Evolutionary conservation across 2,113 vertebrate genomes (phyloP), one percentile per base, ranked within the genome.

Genomic region (Atrichornis clamosus): DNA sequence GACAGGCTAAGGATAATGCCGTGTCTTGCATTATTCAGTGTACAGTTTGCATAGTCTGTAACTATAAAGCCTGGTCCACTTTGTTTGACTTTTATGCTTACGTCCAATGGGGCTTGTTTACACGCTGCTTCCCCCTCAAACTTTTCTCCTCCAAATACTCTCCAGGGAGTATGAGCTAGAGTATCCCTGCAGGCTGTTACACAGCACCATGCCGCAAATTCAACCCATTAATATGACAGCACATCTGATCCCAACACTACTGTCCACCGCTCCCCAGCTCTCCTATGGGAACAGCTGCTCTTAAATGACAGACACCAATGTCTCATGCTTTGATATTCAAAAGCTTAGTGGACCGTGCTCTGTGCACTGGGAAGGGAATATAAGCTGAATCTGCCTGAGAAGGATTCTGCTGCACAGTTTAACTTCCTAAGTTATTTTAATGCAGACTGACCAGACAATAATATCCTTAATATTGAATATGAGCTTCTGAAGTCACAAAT

Each of bases 201-300:
- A 21, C 91, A 94, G 95, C 84, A 88, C 81, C 89, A 63, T 60
- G 91, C 87, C 93, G 94, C 95, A 98, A 98, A 98, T 98, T 97
- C 96, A 96, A 91, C 92, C 93, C 96, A 98, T 98, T 98, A 98
- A 96, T 76, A 59, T 91, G 58, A 89, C 69, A 87, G 98, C 98
- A 98, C 97, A 98, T 96, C 97, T 97, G 95, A 97, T 97, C 95
- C 94, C 84, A 79, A 69, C 80, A 39, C 78, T 68, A 74, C 86
- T 84, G 92, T 80, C 95, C 95, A 89, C 85, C 74, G 68, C 63
- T 93, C 63, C 63, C 58, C 58, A 67, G 58, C 42, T 76, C 69
- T 90, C 97, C 97, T 97, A 49, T 90, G 97, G 97, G 95, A 98
- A 80, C 47, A 75, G 53, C 78, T 70, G 82, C 75, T 97, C 93